Percentiles rank a stretch among this genome's conserved stretches.
phyloP scores from a whole-genome alignment of 2,113 vertebrate species.

The Caretta caretta region DNA sequence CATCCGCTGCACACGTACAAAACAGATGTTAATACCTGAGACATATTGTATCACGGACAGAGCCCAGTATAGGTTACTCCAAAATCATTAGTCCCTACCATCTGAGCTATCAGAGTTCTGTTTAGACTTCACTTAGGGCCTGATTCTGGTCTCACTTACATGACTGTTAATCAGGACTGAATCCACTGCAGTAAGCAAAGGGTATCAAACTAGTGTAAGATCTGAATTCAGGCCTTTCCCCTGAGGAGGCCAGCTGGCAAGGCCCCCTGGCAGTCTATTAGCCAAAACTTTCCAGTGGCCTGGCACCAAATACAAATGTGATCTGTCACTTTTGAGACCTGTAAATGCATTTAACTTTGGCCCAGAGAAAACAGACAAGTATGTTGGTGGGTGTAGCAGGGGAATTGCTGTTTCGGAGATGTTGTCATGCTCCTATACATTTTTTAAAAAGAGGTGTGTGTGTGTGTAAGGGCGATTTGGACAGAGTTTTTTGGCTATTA shows the following conservation, averaged over 20 bases:
- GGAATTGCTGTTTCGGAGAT: neutral
- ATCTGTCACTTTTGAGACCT: neutral
- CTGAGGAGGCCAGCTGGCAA: neutral
- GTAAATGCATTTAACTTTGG: neutral
- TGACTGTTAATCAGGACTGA: neutral
- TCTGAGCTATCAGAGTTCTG: neutral
- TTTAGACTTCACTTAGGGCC: neutral
- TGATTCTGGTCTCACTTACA: neutral
- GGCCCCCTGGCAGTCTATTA: neutral
- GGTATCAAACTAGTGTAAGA: neutral
- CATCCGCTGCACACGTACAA: accelerated
- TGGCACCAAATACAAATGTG: neutral
- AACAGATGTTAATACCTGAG: neutral
- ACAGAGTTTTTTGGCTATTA: neutral
- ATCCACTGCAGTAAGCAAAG: neutral
- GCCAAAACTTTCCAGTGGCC: neutral
- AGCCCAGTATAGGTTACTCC: neutral
- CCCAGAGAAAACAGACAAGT: neutral
- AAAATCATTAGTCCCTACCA: neutral
- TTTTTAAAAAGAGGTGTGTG: neutral
- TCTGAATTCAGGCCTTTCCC: neutral
- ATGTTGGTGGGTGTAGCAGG: neutral
- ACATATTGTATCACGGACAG: neutral
- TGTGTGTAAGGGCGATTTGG: neutral
- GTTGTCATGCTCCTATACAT: neutral